Percentiles rank a stretch among this genome's conserved stretches.
Evolutionary conservation across 2,797 vertebrate species (phyloP).

Genomic region (Rhinella marina): DNA sequence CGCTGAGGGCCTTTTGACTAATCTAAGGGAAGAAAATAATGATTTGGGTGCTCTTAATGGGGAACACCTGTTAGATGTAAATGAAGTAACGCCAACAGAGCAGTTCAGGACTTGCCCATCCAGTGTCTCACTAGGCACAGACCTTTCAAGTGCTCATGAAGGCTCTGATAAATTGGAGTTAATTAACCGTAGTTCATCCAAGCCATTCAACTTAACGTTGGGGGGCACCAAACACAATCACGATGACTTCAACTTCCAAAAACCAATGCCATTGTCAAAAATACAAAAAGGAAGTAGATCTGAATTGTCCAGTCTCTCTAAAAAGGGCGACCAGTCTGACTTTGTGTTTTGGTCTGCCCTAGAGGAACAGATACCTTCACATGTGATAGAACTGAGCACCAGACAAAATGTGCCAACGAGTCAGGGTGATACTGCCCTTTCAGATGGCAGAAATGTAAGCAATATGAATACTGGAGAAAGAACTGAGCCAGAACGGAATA

Average conservation of each 20-base stretch:
- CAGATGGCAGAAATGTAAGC: neutral
- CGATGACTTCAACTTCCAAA: conserved; percentile 10
- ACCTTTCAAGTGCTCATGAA: conserved; percentile 41
- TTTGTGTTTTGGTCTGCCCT: conserved; percentile 64
- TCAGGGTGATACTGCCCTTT: neutral
- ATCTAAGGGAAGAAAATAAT: neutral
- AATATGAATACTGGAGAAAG: neutral
- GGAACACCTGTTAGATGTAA: neutral
- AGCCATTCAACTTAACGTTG: neutral
- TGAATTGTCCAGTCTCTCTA: neutral
- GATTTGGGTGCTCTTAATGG: conserved; percentile 13
- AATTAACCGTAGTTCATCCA: neutral
- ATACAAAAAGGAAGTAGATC: neutral
- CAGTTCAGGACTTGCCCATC: conserved; percentile 64
- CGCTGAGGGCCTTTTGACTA: fast-evolving
- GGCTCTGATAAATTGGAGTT: conserved; percentile 51
- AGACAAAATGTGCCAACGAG: fast-evolving
- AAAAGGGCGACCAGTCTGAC: conserved; percentile 39
- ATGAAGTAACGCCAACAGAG: neutral
- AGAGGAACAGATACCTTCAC: conserved; percentile 60
- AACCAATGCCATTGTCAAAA: neutral
- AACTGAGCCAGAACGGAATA: neutral
- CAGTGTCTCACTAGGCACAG: conserved; percentile 30
- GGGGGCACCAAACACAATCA: neutral
- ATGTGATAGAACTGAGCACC: fast-evolving